Evolutionary conservation across 2,113 vertebrate species (phyloP), one percentile per base, ranked within the genome.

Genomic region (Nothocercus nigrocapillus): DNA sequence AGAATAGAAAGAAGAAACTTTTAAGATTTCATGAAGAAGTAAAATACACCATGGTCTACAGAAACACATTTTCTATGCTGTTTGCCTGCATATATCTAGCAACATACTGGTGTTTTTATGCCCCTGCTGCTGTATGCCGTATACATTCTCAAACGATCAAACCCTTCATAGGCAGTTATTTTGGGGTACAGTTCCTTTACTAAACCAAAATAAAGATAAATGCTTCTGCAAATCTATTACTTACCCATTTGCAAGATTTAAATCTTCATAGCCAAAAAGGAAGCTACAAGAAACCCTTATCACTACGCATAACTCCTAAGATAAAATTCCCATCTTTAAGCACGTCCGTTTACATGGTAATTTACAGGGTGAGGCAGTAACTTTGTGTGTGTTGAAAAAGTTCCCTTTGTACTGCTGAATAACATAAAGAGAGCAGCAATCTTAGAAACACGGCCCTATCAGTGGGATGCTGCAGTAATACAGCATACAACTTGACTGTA

Each of bases 211-310:
- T 6, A 56, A 64, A 85, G 36, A n/a, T 12, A 53, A 49, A 53
- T 21, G 30, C 40, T 21, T 14, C 13, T 42, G 56, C 53, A 80
- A 47, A 38, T 51, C 78, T 79, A 84, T 81, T 36, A 34, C 36
- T 78, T 74, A 27, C 24, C 25, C 13, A 0, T 38, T 80, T 74
- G 77, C 44, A 53, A 38, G 58, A 64, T 27, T 51, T 54, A 54
- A 76, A 77, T 75, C 68, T 64, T 49, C 40, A 51, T 1, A 66
- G 64, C 53, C 82, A 67, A 72, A 69, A 94, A 86, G 58, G 32
- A 87, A 93, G 77, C 21, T 21, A 47, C 59, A 78, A 74, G 72
- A 56, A 93, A 76, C 63, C 63, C 49, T 80, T 44, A 82, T 49
- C 28, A 15, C 32, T n/a, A 2, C 6, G 8, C 36, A 49, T 58